Conservation (phyloP, 2,797 vertebrate species). For the Dallia pectoralis region DNA sequence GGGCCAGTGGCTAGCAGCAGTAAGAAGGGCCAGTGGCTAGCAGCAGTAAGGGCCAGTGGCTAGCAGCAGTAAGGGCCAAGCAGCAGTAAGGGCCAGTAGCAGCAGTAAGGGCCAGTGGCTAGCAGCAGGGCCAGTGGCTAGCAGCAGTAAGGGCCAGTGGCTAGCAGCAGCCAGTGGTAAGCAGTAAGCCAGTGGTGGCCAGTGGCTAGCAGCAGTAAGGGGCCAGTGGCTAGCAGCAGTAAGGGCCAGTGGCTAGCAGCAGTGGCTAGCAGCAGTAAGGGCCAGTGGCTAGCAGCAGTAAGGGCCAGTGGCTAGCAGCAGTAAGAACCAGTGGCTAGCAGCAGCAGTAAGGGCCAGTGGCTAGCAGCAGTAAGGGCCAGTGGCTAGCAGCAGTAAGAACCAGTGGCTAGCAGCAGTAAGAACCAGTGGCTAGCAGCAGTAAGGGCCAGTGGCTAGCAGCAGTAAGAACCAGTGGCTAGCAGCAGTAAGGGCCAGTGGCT, state of each 20-base stretch:
- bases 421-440: conserved; percentile 10
- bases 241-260: no score
- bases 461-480: conserved; percentile 21
- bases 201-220: conserved; percentile 22
- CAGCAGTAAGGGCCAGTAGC: conserved; percentile 21
- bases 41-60: conserved; percentile 26
- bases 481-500: conserved; percentile 25
- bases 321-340: conserved; percentile 26
- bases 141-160: conserved; percentile 25
- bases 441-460: conserved; percentile 26
- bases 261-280: conserved; percentile 22
- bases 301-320: conserved; percentile 21
- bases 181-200: no score
- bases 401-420: conserved; percentile 22
- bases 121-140: no score
- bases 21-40: conserved; percentile 26
- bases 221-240: conserved; percentile 10
- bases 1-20: conserved; percentile 13
- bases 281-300: conserved; percentile 17
- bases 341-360: no score
- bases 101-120: no score
- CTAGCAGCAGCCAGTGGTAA: conserved; percentile 28
- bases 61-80: conserved; percentile 19
- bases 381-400: conserved; percentile 22
- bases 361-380: conserved; percentile 22